Evolutionary conservation across 1,140 invertebrate species (phyloP), one percentile per base, ranked within the genome.

Genomic region (Belonocnema kinseyi): DNA sequence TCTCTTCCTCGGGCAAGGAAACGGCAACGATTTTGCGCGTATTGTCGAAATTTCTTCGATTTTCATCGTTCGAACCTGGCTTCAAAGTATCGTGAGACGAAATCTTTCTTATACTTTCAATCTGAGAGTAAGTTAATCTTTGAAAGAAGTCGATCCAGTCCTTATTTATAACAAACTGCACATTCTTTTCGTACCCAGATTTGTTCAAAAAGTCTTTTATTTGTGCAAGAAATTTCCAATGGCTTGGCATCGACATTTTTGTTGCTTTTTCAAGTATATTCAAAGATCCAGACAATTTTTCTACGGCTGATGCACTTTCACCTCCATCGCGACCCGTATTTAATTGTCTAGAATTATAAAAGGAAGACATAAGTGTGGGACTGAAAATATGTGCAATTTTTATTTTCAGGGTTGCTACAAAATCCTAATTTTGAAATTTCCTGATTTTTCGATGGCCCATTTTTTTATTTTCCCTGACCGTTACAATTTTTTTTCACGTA

Each of bases 91-190:
- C 81, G n/a, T 83, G 85, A 0, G 88, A 81, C 50, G 91, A 90
- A 77, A 90, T 85, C 74, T 90, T 92, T 73, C 87, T 86, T 2
- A 89, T 79, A 1, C 78, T 83, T 70, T 90, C 81, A 6, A 89
- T 85, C 72, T 88, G 87, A 0, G 85, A 83, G 17, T 89, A 89
- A 0, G 90, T 87, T 16, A 91, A 73, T 82, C 87, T 92, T 79
- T 93, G 91, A 33, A 93, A 80, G 53, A 91, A 86, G 2, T 92
- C 88, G 5, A 91, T 83, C 90, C 93, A 93, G 77, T 93, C 91
- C 81, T 92, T 93, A 72, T 89, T 92, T 8, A 93, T 73, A n/a
- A 88, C 80, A 50, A 91, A 86, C 66, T 92, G 91, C 40, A 92
- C 74, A 76, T 86, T 90, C 74, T 91, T 92, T n/a, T 93, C 91